A percentile compares a stretch with the other conserved stretches of the same genome.
Conservation (phyloP, 1,140 invertebrate species). For the Penaeus japonicus region DNA sequence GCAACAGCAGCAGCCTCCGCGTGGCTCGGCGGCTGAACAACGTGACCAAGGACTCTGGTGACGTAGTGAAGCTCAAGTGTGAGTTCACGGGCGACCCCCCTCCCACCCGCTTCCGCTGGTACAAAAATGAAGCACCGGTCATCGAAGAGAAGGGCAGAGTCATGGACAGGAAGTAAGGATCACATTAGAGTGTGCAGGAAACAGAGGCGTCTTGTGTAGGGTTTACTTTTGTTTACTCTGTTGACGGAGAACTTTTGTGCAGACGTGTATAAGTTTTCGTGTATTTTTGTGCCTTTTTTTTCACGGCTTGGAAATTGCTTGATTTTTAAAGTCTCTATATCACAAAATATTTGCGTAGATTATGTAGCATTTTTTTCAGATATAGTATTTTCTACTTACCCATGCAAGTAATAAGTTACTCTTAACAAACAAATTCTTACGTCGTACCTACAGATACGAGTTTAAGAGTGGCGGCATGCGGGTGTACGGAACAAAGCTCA, state of each 20-base stretch:
- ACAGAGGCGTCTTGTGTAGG: background rate
- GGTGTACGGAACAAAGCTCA: conserved; percentile 66
- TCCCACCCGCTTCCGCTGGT: conserved; percentile 72
- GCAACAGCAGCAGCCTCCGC: conserved; percentile 57
- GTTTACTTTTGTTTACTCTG: background rate
- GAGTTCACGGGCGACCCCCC: conserved; percentile 74
- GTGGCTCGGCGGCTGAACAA: conserved; percentile 68
- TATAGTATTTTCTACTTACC: too few relatives aligned
- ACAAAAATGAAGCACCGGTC: conserved; percentile 73
- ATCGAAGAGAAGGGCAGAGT: conserved; percentile 67
- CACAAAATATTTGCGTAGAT: too few relatives aligned
- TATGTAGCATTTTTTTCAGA: too few relatives aligned
- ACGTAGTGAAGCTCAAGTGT: conserved; percentile 72
- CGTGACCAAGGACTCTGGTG: conserved; percentile 72
- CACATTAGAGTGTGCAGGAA: background rate
- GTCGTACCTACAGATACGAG: conserved; percentile 27
- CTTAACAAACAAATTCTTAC: background rate
- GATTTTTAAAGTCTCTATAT: too few relatives aligned
- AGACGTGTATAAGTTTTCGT: background rate
- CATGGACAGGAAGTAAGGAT: conserved; percentile 64
- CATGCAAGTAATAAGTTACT: too few relatives aligned
- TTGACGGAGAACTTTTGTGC: background rate
- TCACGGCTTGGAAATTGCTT: too few relatives aligned
- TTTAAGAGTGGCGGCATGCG: conserved; percentile 31
- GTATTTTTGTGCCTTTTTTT: too few relatives aligned